A percentile compares a stretch with the other conserved stretches of the same genome.
phyloP scores from a whole-genome alignment of 2,797 vertebrate genomes.

The Chiroxiphia lanceolata region DNA sequence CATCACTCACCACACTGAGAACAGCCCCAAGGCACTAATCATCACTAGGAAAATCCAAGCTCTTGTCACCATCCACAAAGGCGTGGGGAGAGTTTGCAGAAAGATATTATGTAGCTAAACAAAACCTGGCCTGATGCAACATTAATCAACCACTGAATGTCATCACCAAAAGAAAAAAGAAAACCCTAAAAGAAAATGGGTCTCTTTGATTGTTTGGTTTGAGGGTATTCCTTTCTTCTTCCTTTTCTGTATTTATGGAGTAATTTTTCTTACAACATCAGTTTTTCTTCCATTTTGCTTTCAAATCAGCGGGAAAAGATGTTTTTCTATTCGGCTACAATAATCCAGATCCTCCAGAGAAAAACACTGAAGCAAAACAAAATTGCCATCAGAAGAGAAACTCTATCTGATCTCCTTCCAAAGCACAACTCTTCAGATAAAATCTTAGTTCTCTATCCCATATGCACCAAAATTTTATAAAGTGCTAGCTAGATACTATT shows the following conservation, averaged over 20 bases:
- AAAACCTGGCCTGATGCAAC: background rate
- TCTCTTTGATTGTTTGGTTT: background rate
- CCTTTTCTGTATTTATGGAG: background rate
- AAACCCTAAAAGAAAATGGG: background rate
- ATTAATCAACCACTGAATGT: conserved; percentile 13
- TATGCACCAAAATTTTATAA: background rate
- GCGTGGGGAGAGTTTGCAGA: background rate
- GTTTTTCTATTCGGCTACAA: background rate
- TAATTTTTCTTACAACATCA: background rate
- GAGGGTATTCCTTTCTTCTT: background rate
- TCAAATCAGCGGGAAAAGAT: background rate
- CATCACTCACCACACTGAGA: background rate
- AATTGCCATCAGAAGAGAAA: background rate
- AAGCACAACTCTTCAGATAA: background rate
- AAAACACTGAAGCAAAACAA: background rate
- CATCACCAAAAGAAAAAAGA: background rate
- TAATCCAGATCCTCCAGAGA: background rate
- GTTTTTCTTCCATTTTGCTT: background rate
- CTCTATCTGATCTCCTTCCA: background rate
- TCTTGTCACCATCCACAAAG: background rate
- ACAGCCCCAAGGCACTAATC: background rate
- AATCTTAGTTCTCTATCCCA: background rate
- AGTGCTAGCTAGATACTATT: background rate
- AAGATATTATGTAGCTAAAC: background rate
- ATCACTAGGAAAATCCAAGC: background rate